phyloP scores from a whole-genome alignment of 2,797 vertebrate species.

The Platalea minor region DNA sequence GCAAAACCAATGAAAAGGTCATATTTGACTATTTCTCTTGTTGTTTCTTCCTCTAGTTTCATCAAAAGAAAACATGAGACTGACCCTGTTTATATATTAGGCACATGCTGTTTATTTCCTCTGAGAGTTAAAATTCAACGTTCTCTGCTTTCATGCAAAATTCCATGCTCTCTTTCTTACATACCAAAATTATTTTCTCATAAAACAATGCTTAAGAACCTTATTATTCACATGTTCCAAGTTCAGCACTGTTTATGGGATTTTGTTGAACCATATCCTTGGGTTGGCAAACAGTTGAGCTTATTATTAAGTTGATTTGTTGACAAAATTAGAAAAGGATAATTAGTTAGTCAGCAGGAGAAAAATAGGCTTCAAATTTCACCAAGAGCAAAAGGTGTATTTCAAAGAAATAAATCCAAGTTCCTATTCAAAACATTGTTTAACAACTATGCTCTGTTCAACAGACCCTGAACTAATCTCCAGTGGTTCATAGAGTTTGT shows the following conservation, averaged over 20 bases:
- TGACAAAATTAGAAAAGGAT: constrained; percentile 6
- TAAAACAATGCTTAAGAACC: not conserved
- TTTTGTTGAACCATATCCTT: not conserved
- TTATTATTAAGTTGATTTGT: not conserved
- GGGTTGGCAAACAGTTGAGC: not conserved
- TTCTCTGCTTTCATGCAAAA: not conserved
- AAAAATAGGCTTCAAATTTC: not conserved
- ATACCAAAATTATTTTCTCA: not conserved
- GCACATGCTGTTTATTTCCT: not conserved
- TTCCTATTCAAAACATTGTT: not conserved
- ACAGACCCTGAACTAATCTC: not conserved
- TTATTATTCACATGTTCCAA: not conserved
- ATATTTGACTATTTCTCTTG: not conserved
- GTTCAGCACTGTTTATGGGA: not conserved
- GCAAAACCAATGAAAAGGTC: not conserved
- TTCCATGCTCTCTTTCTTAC: not conserved
- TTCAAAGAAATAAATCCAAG: not conserved
- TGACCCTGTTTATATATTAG: not conserved
- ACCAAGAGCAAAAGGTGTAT: not conserved
- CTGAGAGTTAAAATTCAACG: not conserved
- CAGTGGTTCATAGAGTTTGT: not conserved
- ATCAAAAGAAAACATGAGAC: not conserved
- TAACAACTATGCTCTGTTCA: not conserved
- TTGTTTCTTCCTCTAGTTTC: not conserved
- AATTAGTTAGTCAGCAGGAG: not conserved